A percentile compares a stretch with the other conserved stretches of the same genome.
Evolutionary conservation across 2,113 vertebrate species (phyloP).

Genomic region (Plecotus auritus): DNA sequence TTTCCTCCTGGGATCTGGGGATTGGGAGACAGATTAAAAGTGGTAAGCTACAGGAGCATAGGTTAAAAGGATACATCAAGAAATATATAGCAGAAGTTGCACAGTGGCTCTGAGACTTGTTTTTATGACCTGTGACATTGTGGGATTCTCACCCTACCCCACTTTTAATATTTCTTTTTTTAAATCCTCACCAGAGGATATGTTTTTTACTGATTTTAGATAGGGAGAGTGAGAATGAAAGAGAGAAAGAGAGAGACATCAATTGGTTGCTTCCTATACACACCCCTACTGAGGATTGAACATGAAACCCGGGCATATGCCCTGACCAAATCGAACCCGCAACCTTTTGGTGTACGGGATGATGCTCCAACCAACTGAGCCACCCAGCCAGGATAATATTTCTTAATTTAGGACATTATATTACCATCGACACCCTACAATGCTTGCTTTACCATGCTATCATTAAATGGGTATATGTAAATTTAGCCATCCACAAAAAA

Average conservation of each 20-base stretch:
- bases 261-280: neutral
- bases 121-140: neutral
- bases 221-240: neutral
- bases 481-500: neutral
- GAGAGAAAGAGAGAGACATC: neutral
- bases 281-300: neutral
- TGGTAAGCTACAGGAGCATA: neutral
- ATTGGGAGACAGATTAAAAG: conserved; percentile 4
- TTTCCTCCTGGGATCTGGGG: conserved; percentile 25
- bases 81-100: neutral
- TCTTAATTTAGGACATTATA: conserved; percentile 10
- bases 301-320: neutral
- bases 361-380: neutral
- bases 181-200: neutral
- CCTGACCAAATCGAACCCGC: neutral
- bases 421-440: neutral
- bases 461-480: neutral
- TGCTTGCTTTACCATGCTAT: neutral
- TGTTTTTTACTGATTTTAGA: neutral
- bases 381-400: neutral
- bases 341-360: neutral
- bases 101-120: neutral
- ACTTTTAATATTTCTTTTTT: neutral
- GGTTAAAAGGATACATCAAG: neutral
- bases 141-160: neutral